A percentile compares a stretch with the other conserved stretches of the same genome.
Conservation (phyloP, 2,888 invertebrate species). For the Brenthis hecate region DNA sequence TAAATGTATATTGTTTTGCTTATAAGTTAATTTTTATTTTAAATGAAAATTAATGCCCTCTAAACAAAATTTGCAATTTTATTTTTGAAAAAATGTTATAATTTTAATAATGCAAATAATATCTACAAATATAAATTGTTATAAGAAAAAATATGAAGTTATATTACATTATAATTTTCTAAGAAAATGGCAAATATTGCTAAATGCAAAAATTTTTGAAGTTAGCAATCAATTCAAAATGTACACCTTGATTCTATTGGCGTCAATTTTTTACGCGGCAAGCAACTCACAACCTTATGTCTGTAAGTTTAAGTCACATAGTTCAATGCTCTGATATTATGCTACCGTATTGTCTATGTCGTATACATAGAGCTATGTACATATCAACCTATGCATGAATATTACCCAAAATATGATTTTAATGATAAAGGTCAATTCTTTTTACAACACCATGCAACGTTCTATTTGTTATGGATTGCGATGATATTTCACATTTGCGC, state of each 20-base stretch:
- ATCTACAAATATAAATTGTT: not conserved
- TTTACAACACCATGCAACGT: conserved; percentile 43
- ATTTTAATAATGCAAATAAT: too few relatives aligned
- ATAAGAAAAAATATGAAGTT: not conserved
- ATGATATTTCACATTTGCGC: conserved; percentile 39
- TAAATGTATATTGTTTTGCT: too few relatives aligned
- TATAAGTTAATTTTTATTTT: too few relatives aligned
- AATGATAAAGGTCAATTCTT: conserved; percentile 50
- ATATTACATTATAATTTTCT: not conserved
- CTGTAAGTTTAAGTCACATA: conserved; percentile 49
- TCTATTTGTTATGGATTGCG: conserved; percentile 24
- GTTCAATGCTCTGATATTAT: conserved; percentile 49
- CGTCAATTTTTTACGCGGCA: conserved; percentile 28
- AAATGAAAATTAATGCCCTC: too few relatives aligned
- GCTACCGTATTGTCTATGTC: conserved; percentile 56
- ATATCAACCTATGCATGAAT: conserved; percentile 54
- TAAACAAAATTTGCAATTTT: too few relatives aligned
- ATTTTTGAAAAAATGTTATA: too few relatives aligned
- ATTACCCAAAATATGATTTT: conserved; percentile 45
- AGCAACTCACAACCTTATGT: conserved; percentile 56
- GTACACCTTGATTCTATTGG: conserved; percentile 36
- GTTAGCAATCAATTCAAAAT: conserved; percentile 38
- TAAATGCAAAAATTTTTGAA: conserved; percentile 28
- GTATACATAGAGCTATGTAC: conserved; percentile 62
- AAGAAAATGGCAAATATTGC: conserved; percentile 17